Evolutionary conservation across 2,113 vertebrate species (phyloP), one percentile per base, ranked within the genome.

Genomic region (Archocentrus centrarchus): DNA sequence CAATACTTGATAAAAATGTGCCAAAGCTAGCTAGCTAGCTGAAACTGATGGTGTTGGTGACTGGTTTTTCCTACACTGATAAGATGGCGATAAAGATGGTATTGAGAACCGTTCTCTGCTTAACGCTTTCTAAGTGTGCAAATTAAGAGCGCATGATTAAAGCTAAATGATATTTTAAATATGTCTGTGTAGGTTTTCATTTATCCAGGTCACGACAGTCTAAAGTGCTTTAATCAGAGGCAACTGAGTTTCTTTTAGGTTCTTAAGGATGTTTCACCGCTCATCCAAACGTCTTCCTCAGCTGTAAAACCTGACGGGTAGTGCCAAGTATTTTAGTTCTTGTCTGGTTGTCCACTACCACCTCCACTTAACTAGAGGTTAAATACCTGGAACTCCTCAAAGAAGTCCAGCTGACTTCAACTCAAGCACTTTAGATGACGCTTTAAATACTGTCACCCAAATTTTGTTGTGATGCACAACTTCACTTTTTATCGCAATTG

Each of bases 311-410:
- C 44, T 15, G 44, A 68, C 27, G 39, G 22, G 44, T 68, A 18
- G 63, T 68, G 64, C 64, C 64, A 68, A 68, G 8, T 68, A 68
- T 68, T 47, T 47, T 47, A 47, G 41, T 68, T 70, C 41, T 15
- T 68, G 64, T 27, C 22, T 47, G 41, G 64, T 6, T 68, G 64
- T 68, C 41, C 47, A 24, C 15, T 11, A 0, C 41, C 41, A 70
- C 41, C 41, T 70, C 41, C 64, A 24, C 64, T 18, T 37, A 47
- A 68, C 22, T 50, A 30, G 41, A 70, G 15, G 41, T 50, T 70
- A 70, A 70, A 70, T 27, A 70, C 15, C 47, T 30, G 41, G 41
- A 22, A 50, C 44, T 30, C 10, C 44, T 30, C 66, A 70, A 70
- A 70, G 24, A 50, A 30, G 18, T 17, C 41, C 17, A 50, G 44